Evolutionary conservation across 2,797 vertebrate genomes (phyloP), one percentile per base, ranked within the genome.

Genomic region (Tolypeutes matacus): DNA sequence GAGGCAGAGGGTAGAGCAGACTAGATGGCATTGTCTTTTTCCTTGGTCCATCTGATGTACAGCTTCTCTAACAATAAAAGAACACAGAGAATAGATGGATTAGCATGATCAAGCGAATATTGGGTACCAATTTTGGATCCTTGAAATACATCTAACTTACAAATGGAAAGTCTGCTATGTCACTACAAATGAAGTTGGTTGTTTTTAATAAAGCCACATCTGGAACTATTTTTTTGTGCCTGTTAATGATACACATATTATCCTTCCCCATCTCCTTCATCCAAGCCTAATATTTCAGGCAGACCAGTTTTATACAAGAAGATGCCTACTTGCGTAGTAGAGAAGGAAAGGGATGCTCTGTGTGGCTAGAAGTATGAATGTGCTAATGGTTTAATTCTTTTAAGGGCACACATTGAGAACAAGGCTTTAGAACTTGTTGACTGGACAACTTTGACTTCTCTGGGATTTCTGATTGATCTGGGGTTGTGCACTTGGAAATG

Each of bases 171-270:
- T 80, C 31, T 9, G 49, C 39, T 85, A 53, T 80, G 62, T 25
- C 69, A 78, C 62, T 65, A 87, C 60, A 73, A 89, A 21, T 17
- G 34, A 65, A 91, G 42, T 39, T 81, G 65, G 46, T 78, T 93
- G 86, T 85, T 96, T 93, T 93, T 85, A 90, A 72, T 67, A 82
- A 95, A 87, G 69, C 76, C n/a, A 72, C 64, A 95, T 80, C 64
- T 95, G 72, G 70, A 89, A 70, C 27, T 84, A 39, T 85, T 94
- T 95, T 56, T 90, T 93, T 93, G 31, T 86, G 36, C 39, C 56
- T 94, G 49, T 13, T 78, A 77, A 95, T 70, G 53, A 90, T 49
- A 83, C 42, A 64, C 42, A 23, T 86, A 72, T 49, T 91, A 73
- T 93, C 25, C 67, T 92, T 77, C 36, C 29, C 36, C 14, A 76